phyloP scores from a whole-genome alignment of 2,113 vertebrate species.

The Bambusicola thoracicus region DNA sequence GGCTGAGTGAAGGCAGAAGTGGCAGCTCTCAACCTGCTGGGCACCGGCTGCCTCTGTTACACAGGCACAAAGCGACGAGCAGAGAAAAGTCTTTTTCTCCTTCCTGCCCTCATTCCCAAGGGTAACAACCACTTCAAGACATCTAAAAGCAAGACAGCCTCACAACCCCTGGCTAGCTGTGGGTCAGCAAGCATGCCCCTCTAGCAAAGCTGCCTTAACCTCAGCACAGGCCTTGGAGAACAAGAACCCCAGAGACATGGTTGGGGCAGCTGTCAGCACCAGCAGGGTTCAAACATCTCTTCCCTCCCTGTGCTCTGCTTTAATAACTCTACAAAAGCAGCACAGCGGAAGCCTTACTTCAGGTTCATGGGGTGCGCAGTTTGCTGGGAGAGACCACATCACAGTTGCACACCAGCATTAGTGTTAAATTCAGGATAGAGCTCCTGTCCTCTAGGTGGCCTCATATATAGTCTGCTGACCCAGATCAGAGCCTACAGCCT shows the following conservation, averaged over 20 bases:
- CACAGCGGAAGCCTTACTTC: not conserved
- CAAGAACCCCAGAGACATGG: not conserved
- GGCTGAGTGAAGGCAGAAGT: not conserved
- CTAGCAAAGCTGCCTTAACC: not conserved
- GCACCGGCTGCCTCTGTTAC: not conserved
- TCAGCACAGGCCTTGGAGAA: not conserved
- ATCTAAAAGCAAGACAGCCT: not conserved
- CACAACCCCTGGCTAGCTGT: rapidly evolving
- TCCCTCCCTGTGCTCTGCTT: not conserved
- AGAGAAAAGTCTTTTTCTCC: not conserved
- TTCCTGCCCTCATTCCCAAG: not conserved
- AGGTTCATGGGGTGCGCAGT: not conserved
- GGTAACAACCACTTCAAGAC: not conserved
- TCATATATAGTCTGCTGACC: not conserved
- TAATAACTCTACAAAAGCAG: not conserved
- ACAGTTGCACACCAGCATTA: not conserved
- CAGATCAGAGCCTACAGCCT: not conserved
- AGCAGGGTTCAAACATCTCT: not conserved
- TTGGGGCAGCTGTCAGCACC: not conserved
- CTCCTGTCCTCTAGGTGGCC: not conserved
- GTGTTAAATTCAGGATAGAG: not conserved
- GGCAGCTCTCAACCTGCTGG: not conserved
- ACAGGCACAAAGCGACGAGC: not conserved
- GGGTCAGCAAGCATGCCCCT: not conserved
- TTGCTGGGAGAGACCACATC: not conserved